A percentile compares a stretch with the other conserved stretches of the same genome.
phyloP scores from a whole-genome alignment of 2,113 vertebrate genomes.

The Nipponia nippon region DNA sequence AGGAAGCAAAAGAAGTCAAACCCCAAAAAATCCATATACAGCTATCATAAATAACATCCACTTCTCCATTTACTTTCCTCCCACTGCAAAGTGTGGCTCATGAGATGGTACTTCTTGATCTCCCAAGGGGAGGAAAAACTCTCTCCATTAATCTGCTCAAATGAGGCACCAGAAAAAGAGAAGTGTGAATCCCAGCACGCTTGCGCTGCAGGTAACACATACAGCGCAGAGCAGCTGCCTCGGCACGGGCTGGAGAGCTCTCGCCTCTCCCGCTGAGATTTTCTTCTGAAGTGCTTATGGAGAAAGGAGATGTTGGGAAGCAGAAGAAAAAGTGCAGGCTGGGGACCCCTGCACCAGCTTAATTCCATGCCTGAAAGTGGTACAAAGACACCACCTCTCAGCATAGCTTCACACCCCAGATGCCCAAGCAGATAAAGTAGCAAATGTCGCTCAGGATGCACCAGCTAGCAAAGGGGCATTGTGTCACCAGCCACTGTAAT shows the following conservation, averaged over 20 bases:
- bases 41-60: not conserved
- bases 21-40: rapidly evolving
- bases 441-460: not conserved
- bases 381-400: not conserved
- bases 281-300: not conserved
- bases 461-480: not conserved
- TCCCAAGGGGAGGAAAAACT: not conserved
- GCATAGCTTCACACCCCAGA: not conserved
- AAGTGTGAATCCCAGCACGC: not conserved
- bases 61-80: not conserved
- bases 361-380: not conserved
- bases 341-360: not conserved
- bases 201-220: not conserved
- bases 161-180: not conserved
- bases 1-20: not conserved
- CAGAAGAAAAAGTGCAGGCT: not conserved
- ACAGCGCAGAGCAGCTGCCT: not conserved
- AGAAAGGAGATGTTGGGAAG: not conserved
- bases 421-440: not conserved
- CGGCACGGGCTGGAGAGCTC: not conserved
- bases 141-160: not conserved
- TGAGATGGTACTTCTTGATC: not conserved
- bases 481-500: not conserved
- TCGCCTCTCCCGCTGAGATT: not conserved
- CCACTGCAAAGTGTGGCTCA: not conserved